These are phyloP conservation scores for Lontra canadensis DNA, from an alignment of 2,113 vertebrate genomes.

Conservation along the genomic window DNA sequence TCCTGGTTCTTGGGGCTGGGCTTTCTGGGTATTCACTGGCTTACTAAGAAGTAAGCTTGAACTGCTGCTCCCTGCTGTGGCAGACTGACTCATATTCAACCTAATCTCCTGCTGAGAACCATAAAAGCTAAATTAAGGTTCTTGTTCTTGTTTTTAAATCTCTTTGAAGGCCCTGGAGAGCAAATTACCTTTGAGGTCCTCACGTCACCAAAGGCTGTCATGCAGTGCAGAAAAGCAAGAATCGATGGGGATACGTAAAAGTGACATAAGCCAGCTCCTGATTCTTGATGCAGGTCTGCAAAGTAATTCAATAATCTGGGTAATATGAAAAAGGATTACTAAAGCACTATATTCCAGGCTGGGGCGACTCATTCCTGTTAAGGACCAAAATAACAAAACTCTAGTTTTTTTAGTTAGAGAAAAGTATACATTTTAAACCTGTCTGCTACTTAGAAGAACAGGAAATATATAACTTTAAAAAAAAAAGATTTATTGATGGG, in stretches of 20 bases:
- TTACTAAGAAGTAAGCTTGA: neutral
- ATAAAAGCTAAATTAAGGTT: neutral
- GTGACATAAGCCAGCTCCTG: neutral
- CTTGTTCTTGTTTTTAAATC: neutral
- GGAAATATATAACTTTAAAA: conserved; percentile 1
- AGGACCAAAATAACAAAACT: neutral
- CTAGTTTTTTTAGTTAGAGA: neutral
- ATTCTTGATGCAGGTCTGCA: neutral
- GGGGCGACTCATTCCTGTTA: neutral
- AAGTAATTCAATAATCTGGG: conserved; percentile 12
- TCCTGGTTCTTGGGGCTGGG: neutral
- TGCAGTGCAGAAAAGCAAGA: neutral
- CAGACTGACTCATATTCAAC: neutral
- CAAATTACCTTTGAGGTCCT: conserved; percentile 24
- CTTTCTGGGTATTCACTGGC: neutral
- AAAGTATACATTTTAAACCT: conserved; percentile 12
- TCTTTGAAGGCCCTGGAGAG: conserved; percentile 5
- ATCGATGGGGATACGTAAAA: neutral
- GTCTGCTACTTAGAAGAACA: conserved; percentile 15
- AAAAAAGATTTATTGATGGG: neutral
- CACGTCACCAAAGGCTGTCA: neutral
- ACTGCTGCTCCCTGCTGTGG: neutral
- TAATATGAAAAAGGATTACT: conserved; percentile 11
- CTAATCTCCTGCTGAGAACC: neutral
- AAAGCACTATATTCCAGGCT: neutral